These are phyloP conservation scores for Drosophila serrata DNA, from an alignment of 1,140 invertebrate species.

Conservation along the genomic window DNA sequence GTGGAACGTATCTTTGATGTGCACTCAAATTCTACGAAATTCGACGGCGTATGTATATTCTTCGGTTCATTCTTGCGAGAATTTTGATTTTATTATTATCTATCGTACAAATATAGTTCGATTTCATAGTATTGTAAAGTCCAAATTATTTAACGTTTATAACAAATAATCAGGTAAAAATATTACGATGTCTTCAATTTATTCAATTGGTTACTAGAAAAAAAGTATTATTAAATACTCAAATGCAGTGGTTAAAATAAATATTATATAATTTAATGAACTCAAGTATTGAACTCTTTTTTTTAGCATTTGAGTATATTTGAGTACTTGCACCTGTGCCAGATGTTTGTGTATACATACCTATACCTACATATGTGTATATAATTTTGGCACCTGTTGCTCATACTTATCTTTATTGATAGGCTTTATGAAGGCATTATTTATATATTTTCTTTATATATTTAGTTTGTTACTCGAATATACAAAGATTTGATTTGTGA, in stretches of 20 bases:
- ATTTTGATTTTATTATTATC: constrained; percentile 55
- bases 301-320: neutral
- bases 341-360: neutral
- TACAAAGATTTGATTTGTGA: constrained; percentile 19
- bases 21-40: constrained; percentile 61
- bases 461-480: constrained; percentile 8
- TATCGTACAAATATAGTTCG: constrained; percentile 29
- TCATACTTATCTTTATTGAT: constrained; percentile 2
- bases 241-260: neutral
- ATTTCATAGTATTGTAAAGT: constrained; percentile 15
- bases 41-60: constrained; percentile 34
- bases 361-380: neutral
- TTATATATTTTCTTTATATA: neutral
- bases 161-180: constrained; percentile 4
- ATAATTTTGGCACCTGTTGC: constrained; percentile 32
- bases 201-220: neutral
- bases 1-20: constrained; percentile 69
- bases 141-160: constrained; percentile 4
- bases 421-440: neutral
- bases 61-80: constrained; percentile 57
- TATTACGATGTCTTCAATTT: constrained; percentile 8
- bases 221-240: neutral
- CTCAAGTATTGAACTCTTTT: neutral
- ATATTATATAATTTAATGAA: constrained; percentile 1
- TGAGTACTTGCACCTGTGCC: neutral